Evolutionary conservation across 2,113 vertebrate species (phyloP), one percentile per base, ranked within the genome.

Genomic region (Hymenochirus boettgeri): DNA sequence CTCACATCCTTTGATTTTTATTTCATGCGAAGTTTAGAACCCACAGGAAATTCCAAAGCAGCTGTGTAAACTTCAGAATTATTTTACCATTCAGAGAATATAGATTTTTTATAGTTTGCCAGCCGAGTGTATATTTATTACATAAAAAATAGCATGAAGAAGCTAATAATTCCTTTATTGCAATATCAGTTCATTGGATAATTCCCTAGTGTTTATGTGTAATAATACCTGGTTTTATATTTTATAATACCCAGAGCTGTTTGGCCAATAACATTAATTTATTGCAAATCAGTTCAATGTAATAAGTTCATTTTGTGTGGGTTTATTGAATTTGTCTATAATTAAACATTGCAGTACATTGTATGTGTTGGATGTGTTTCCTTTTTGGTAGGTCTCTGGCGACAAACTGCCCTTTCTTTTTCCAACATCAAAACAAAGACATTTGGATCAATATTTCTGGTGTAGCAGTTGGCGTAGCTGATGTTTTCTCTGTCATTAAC

Each of bases 381-480:
- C 18, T n/a, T 46, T 46, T n/a, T 46, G 15, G 15, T 46, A 15
- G 15, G 15, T 18, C 42, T 46, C 18, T 46, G 15, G 15, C 42
- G 2, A n/a, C 2, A 13, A 45, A 15, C 42, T 46, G 11, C 42
- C 18, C 15, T 46, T 46, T 46, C 42, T n/a, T 46, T 46, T 15
- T 13, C 10, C 18, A 22, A n/a, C 46, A 51, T 35, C 33, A 27
- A 51, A 4, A 62, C 60, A 62, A 51, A 62, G 60, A 19, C 46
- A 50, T 29, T 7, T 51, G 22, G 35, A 50, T 62, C 60, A 62
- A 62, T 37, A 62, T 37, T 29, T 29, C 48, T 48, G 6, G 15
- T 3, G 15, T 15, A 23, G 46, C 7, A 24, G 60, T 26, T 37
- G 27, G 33, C 10, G 33, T 19, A 21, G 26, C 10, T 6, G 18